Conservation (phyloP, 2,113 vertebrate species). For the Microcebus lehilahytsara region DNA sequence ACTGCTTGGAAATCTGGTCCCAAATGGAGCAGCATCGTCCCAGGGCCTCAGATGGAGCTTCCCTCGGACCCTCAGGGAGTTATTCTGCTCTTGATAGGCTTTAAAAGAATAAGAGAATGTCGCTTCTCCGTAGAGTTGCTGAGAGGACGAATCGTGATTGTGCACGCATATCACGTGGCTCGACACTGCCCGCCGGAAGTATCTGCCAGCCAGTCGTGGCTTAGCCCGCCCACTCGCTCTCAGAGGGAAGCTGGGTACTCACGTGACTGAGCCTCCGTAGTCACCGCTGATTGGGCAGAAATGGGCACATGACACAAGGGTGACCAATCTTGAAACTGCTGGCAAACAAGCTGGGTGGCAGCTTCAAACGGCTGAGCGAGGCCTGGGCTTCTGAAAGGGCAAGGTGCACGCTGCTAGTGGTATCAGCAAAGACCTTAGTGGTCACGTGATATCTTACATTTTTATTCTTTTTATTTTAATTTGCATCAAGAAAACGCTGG, state of each 20-base stretch:
- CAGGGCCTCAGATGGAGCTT: neutral
- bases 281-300: neutral
- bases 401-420: accelerated
- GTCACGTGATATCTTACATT: neutral
- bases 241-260: neutral
- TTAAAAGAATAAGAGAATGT: neutral
- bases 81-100: neutral
- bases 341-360: neutral
- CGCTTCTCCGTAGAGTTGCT: neutral
- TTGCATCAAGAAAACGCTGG: neutral
- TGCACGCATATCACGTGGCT: neutral
- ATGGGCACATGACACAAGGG: neutral
- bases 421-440: too few relatives aligned
- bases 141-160: neutral
- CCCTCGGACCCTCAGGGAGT: neutral
- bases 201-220: neutral
- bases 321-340: neutral
- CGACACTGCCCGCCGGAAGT: neutral
- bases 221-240: too few relatives aligned
- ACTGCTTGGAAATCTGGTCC: neutral
- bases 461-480: neutral
- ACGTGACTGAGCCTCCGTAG: neutral
- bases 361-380: neutral
- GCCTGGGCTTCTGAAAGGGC: accelerated
- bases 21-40: neutral